Conservation (phyloP, 2,113 vertebrate genomes). For the Psophia crepitans region DNA sequence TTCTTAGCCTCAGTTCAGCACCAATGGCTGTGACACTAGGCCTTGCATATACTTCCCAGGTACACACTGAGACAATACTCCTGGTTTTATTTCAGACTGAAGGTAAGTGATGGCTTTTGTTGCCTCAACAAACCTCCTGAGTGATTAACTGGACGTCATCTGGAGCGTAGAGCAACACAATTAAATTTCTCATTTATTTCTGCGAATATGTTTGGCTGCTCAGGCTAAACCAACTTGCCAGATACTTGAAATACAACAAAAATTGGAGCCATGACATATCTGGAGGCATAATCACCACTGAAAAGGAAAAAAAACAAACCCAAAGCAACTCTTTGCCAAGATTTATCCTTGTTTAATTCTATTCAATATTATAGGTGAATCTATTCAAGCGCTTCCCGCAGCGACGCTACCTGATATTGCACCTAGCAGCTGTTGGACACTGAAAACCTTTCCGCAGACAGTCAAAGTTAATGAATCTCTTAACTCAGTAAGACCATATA, state of each 20-base stretch:
- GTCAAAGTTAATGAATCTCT: background rate
- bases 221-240: background rate
- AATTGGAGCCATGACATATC: background rate
- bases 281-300: background rate
- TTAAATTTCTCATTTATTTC: background rate
- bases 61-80: background rate
- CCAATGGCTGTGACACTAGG: background rate
- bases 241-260: background rate
- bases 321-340: background rate
- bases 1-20: background rate
- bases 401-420: background rate
- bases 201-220: constrained; percentile 10
- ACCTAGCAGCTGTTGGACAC: background rate
- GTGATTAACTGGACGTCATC: constrained; percentile 4
- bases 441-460: background rate
- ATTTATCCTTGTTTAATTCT: background rate
- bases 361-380: background rate
- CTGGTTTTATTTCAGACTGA: background rate
- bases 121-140: background rate
- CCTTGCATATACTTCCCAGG: background rate
- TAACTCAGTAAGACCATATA: background rate
- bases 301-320: background rate
- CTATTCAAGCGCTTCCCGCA: background rate
- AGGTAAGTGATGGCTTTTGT: background rate
- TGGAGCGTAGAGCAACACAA: background rate